Conservation (phyloP, 2,797 vertebrate species). For the Notolabrus celidotus region DNA sequence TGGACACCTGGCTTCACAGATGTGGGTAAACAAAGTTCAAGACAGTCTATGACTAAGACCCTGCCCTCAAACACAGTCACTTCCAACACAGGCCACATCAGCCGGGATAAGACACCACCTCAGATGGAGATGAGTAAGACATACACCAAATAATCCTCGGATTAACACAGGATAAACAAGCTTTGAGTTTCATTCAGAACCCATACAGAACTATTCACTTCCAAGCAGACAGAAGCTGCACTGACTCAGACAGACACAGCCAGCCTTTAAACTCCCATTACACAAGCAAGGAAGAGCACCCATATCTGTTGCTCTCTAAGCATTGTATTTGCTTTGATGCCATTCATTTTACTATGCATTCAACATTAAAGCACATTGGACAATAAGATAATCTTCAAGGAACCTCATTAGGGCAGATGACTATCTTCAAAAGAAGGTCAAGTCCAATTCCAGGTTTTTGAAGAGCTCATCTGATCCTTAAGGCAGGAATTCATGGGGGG, state of each 20-base stretch:
- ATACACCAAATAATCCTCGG: slow-evolving; percentile 56
- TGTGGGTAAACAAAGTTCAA: slow-evolving; percentile 52
- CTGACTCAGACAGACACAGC: slow-evolving; percentile 49
- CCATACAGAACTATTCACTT: slow-evolving; percentile 38
- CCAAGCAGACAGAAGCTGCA: slow-evolving; percentile 32
- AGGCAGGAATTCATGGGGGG: slow-evolving; percentile 46
- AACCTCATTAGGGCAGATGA: slow-evolving; percentile 57
- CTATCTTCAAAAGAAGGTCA: slow-evolving; percentile 66
- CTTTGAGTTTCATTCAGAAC: slow-evolving; percentile 50
- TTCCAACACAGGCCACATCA: slow-evolving; percentile 30
- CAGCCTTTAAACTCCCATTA: slow-evolving; percentile 41
- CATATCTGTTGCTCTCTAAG: slow-evolving; percentile 37
- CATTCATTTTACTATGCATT: slow-evolving; percentile 50
- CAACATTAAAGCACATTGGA: slow-evolving; percentile 49
- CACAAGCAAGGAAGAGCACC: slow-evolving; percentile 38
- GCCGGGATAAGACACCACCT: slow-evolving; percentile 24
- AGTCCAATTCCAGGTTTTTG: slow-evolving; percentile 65
- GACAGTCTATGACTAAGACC: slow-evolving; percentile 42
- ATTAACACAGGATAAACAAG: slow-evolving; percentile 64
- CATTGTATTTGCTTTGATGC: slow-evolving; percentile 54
- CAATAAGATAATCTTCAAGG: slow-evolving; percentile 75
- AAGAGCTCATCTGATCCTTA: slow-evolving; percentile 61
- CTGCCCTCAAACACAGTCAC: slow-evolving; percentile 24
- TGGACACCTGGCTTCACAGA: slow-evolving; percentile 57
- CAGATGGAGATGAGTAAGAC: slow-evolving; percentile 50